These are phyloP conservation scores for Musca vetustissima DNA, from an alignment of 1,140 invertebrate species.

Conservation along the genomic window DNA sequence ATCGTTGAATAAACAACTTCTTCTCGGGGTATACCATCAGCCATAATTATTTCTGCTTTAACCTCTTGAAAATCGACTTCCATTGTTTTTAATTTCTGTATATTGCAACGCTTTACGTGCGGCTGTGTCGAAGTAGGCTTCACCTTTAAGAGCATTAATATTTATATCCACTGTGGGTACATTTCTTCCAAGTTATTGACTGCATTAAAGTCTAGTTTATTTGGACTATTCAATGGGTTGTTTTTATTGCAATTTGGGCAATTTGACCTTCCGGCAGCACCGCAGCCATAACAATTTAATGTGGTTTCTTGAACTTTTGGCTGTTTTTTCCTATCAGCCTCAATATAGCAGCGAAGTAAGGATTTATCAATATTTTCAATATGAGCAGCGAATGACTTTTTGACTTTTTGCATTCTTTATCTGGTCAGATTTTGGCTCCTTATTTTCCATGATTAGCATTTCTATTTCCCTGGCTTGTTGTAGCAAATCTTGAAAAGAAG, in stretches of 20 bases:
- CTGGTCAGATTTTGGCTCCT: not conserved
- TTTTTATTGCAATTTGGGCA: conserved; percentile 24
- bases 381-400: too few relatives aligned
- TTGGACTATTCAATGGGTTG: conserved; percentile 13
- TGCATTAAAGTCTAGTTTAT: conserved; percentile 15
- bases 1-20: conserved; percentile 19
- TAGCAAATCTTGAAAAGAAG: conserved; percentile 16
- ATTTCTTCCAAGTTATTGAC: conserved; percentile 16
- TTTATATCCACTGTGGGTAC: conserved; percentile 16
- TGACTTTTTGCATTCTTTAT: not conserved
- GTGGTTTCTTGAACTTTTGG: conserved; percentile 14
- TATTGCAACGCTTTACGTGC: conserved; percentile 21
- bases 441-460: conserved; percentile 19
- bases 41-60: conserved; percentile 12
- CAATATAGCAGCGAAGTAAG: not conserved
- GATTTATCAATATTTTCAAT: not conserved
- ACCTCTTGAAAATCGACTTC: conserved; percentile 3
- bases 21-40: conserved; percentile 14
- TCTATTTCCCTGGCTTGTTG: conserved; percentile 10
- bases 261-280: conserved; percentile 9
- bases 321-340: conserved; percentile 11
- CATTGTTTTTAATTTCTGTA: conserved; percentile 16
- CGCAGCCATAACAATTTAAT: conserved; percentile 28
- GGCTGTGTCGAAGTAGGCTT: conserved; percentile 26
- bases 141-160: conserved; percentile 24